phyloP scores from a whole-genome alignment of 1,140 invertebrate genomes.

The Pseudomyrmex cubaensis region DNA sequence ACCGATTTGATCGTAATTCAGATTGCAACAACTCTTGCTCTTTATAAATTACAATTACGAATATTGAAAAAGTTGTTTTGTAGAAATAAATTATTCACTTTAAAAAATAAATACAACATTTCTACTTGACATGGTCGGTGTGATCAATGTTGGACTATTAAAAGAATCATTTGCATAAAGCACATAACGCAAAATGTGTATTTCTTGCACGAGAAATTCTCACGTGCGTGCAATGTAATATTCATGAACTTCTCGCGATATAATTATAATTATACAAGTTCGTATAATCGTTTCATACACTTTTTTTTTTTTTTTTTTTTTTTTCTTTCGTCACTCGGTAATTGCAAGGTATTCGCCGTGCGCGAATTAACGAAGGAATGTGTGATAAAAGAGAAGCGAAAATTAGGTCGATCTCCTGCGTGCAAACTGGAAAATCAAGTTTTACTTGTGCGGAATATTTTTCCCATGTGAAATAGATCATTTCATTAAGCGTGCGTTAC shows the following conservation, averaged over 20 bases:
- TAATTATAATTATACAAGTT: not conserved
- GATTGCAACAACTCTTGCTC: too few species aligned
- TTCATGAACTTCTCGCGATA: not conserved
- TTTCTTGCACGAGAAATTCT: not conserved
- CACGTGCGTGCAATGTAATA: slow-evolving; percentile 10
- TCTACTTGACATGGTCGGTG: too few species aligned
- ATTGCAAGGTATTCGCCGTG: not conserved
- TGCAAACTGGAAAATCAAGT: slow-evolving; percentile 12
- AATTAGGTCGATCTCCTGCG: not conserved
- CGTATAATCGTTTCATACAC: too few species aligned
- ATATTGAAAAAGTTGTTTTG: not conserved
- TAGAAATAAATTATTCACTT: not conserved
- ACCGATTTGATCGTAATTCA: too few species aligned
- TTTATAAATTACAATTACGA: too few species aligned
- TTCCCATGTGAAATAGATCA: slow-evolving; percentile 12
- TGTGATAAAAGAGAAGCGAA: not conserved
- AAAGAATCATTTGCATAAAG: slow-evolving; percentile 7
- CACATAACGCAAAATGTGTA: not conserved
- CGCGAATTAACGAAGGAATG: slow-evolving; percentile 20
- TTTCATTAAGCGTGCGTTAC: not conserved
- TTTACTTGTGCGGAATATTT: slow-evolving; percentile 2
- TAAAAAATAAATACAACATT: not conserved
- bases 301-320: too few species aligned
- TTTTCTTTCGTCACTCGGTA: not conserved
- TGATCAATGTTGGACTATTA: not conserved